Conservation (phyloP, 2,888 invertebrate species). For the Marasmarcha lunaedactyla region DNA sequence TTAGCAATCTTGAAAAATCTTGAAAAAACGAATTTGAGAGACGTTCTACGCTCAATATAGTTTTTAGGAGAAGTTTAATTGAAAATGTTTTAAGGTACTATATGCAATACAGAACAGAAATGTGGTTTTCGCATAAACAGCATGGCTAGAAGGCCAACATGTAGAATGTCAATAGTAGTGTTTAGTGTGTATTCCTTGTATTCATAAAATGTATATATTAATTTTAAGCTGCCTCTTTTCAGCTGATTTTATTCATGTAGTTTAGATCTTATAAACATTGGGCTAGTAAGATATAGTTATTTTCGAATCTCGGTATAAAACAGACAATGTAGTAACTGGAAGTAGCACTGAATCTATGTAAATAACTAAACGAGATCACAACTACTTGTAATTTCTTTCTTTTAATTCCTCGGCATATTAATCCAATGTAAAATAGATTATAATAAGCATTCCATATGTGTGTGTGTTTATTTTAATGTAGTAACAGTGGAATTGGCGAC, state of each 20-base stretch:
- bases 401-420: slow-evolving; percentile 14
- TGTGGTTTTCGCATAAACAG: not conserved
- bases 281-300: too few relatives aligned
- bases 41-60: slow-evolving; percentile 46
- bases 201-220: too few relatives aligned
- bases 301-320: not conserved
- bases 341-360: not conserved
- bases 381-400: not conserved
- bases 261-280: too few relatives aligned
- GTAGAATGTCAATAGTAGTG: too few relatives aligned
- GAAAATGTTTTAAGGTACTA: slow-evolving; percentile 12
- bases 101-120: not conserved
- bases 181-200: too few relatives aligned
- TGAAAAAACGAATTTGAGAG: slow-evolving; percentile 23
- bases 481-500: slow-evolving; percentile 31
- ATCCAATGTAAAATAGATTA: slow-evolving; percentile 23
- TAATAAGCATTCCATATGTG: slow-evolving; percentile 47
- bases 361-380: not conserved
- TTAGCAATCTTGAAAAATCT: too few relatives aligned
- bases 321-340: not conserved
- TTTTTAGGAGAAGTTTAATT: slow-evolving; percentile 22
- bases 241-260: too few relatives aligned
- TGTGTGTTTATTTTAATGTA: slow-evolving; percentile 20
- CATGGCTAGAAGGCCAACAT: not conserved
- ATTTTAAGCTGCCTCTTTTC: too few relatives aligned